Conservation (phyloP, 2,113 vertebrate genomes). For the Oryzias curvinotus region DNA sequence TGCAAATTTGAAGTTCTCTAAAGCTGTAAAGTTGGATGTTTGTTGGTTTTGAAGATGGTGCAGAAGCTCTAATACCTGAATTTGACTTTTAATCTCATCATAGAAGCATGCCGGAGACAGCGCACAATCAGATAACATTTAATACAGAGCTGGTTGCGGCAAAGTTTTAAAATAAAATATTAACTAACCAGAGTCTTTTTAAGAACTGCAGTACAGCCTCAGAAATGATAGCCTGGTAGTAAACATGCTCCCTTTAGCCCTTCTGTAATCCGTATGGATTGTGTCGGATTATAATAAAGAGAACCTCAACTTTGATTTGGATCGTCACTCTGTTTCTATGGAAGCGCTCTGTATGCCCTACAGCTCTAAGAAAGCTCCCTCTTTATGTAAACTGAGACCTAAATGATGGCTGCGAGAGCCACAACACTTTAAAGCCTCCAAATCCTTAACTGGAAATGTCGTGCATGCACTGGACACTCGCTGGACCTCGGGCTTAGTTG, state of each 20-base stretch:
- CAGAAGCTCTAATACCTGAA: too few relatives aligned
- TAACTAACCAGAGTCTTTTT: slow-evolving; percentile 4
- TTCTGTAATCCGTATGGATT: slow-evolving; percentile 50
- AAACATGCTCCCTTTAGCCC: slow-evolving; percentile 15
- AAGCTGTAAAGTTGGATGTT: too few relatives aligned
- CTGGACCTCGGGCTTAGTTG: slow-evolving; percentile 29
- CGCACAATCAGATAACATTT: neutral
- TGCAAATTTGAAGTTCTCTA: too few relatives aligned
- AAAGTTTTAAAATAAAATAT: neutral
- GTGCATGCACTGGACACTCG: slow-evolving; percentile 37
- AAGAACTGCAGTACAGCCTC: slow-evolving; percentile 15
- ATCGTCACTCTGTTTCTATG: slow-evolving; percentile 39
- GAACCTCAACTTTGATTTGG: slow-evolving; percentile 43
- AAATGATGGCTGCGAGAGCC: slow-evolving; percentile 49
- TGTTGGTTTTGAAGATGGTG: too few relatives aligned
- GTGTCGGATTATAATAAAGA: slow-evolving; percentile 50
- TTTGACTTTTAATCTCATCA: too few relatives aligned
- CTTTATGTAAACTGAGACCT: slow-evolving; percentile 61
- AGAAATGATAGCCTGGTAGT: slow-evolving; percentile 5
- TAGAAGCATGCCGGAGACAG: neutral
- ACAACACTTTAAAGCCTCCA: slow-evolving; percentile 52
- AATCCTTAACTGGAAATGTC: slow-evolving; percentile 61
- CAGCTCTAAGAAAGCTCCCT: slow-evolving; percentile 31
- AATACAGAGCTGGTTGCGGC: neutral
- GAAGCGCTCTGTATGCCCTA: slow-evolving; percentile 19